Evolutionary conservation across 2,113 vertebrate genomes (phyloP), one percentile per base, ranked within the genome.

Genomic region (Lasiurus cinereus): DNA sequence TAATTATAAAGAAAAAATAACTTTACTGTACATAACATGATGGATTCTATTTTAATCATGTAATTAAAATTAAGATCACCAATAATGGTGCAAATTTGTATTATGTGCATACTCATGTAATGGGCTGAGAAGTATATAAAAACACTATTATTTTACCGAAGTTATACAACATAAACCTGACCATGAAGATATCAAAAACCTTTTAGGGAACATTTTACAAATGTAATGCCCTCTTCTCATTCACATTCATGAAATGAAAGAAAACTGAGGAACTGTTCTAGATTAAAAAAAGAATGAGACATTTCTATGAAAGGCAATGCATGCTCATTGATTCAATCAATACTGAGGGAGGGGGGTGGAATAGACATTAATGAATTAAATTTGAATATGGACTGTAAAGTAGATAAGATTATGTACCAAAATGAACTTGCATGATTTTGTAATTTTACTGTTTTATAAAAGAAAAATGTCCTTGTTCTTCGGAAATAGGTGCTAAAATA

Each of bases 1-100:
- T 74, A 73, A 80, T 31, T 67, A 1, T 11, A 76, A 80, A 85
- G 64, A 24, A 59, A 77, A 95, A 83, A 88, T n/a, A 89, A 95
- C 19, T 73, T 46, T 66, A 78, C 10, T 66, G 3, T 66, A 31
- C 39, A n/a, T 48, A 85, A 19, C 36, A 86, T 22, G 3, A 8
- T 74, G 3, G 19, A 74, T 33, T 73, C 4, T 19, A 74, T 93
- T 93, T 80, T 88, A 93, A 59, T 6, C 5, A 52, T 3, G 8
- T n/a, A 52, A 52, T 70, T 80, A 46, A 84, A 92, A 56, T 64
- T 76, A 18, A 14, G 33, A 62, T 50, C 19, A 29, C 22, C 27
- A 76, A 21, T 27, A 90, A 80, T 52, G 12, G 27, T 82, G 1
- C 8, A 62, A 76, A 87, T 87, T 73, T 12, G 9, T 80, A 50